A percentile compares a stretch with the other conserved stretches of the same genome.
Conservation (phyloP, 2,113 vertebrate genomes). For the Hippocampus comes region DNA sequence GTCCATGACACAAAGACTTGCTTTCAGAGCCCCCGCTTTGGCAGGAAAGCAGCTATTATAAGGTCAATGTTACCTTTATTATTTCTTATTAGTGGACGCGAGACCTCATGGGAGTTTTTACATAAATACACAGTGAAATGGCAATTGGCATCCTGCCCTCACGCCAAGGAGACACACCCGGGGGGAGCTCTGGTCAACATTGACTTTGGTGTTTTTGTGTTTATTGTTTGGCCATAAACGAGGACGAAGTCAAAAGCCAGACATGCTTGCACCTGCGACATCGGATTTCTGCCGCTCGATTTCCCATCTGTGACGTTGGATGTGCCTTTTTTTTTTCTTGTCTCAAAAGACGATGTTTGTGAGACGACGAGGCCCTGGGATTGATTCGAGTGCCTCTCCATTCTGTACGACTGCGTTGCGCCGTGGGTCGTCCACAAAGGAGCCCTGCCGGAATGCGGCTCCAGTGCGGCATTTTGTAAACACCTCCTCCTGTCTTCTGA, state of each 20-base stretch:
- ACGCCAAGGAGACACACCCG: slow-evolving; percentile 15
- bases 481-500: slow-evolving; percentile 35
- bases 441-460: slow-evolving; percentile 40
- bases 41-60: slow-evolving; percentile 62
- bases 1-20: slow-evolving; percentile 43
- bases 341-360: slow-evolving; percentile 38
- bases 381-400: slow-evolving; percentile 48
- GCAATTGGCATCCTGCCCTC: slow-evolving; percentile 26
- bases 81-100: slow-evolving; percentile 54
- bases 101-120: slow-evolving; percentile 51
- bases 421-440: slow-evolving; percentile 42
- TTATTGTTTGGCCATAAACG: slow-evolving; percentile 47
- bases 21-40: slow-evolving; percentile 40
- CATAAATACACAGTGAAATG: slow-evolving; percentile 48
- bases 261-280: not conserved
- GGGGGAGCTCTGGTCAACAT: slow-evolving; percentile 44
- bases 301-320: not conserved
- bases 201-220: slow-evolving; percentile 42
- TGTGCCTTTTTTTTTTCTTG: slow-evolving; percentile 19
- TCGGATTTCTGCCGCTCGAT: not conserved
- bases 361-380: slow-evolving; percentile 26
- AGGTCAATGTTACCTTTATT: slow-evolving; percentile 61
- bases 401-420: slow-evolving; percentile 29
- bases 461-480: slow-evolving; percentile 32
- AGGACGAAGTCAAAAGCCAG: slow-evolving; percentile 14